Evolutionary conservation across 1,140 invertebrate species (phyloP), one percentile per base, ranked within the genome.

Genomic region (Scaptomyza hsui): DNA sequence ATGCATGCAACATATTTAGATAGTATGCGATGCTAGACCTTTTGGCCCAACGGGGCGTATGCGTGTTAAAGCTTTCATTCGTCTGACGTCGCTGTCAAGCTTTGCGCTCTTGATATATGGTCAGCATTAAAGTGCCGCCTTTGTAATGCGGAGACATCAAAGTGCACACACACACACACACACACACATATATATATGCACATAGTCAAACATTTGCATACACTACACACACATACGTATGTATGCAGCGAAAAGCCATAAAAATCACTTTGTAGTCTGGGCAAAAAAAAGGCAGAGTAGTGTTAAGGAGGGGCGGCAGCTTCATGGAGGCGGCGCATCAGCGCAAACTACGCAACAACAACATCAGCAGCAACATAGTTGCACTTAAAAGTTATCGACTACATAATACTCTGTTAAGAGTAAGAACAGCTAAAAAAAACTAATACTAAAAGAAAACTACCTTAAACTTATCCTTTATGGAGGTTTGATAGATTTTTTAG

Each of bases 71-170:
- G 69, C 63, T 85, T 62, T 72, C 64, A 37, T 67, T 18, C 29
- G 55, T n/a, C 62, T 67, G 62, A 67, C 63, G 61, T 60, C 72
- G 78, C 61, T 82, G 78, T 79, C 65, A 67, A 70, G 78, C 74
- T 86, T 81, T 77, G 49, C 70, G 62, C 67, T 63, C 69, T 80
- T 85, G 81, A 85, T 86, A 85, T 86, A 86, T 80, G 81, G 62
- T 29, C 52, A 39, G 60, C 63, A 85, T 85, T 85, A 85, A 85
- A 86, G 73, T 77, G 69, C 81, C 76, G 76, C 80, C 81, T 80
- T 83, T 42, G 85, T 80, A 67, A 57, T 51, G 81, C 81, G 81
- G 81, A 81, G 67, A 85, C 81, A 86, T 85, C 81, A 85, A 85
- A 85, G 81, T 65, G 73, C 77, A 73, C 62, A 67, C 68, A 75